Base-by-base conservation (phyloP, 35 echinoderm and acorn worm genomes). In the Strongylocentrotus purpuratus region DNA sequence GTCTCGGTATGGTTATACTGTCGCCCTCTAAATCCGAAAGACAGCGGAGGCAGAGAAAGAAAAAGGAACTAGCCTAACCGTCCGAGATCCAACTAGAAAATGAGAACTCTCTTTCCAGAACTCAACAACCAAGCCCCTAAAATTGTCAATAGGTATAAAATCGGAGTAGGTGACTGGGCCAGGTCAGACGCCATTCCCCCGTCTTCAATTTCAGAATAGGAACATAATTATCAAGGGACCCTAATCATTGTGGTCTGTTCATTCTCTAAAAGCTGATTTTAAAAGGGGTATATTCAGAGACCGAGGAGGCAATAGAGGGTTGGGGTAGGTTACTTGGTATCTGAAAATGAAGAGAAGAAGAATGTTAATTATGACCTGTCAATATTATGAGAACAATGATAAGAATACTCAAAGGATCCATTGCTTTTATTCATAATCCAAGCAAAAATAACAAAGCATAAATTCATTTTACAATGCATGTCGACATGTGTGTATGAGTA, bases 11-110 rank as follows among this genome's bases (percentile, higher is more conserved):
- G 25, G 25, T 78, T 59, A 59, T 14, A 59, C 11, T 78, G 65
- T 31, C 65, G 65, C 65, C 65, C 65, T 78, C 65, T 78, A 78
- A 78, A 78, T 78, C 65, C 65, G 65, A 78, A 78, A 22, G 8
- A 8, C 65, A 0, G 65, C 20, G 65, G 28, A 78, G 65, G 65
- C 65, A n/a, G 65, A 78, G 65, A 78, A 78, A 22, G 18, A n/a
- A 78, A 78, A 25, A 13, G 50, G 20, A 18, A 25, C 20, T n/a
- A 28, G 22, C 65, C 65, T n/a, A 28, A 78, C 65, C 65, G 28
- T 78, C 65, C 65, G n/a, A 78, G 65, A 78, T 78, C 65, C 65
- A 78, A 78, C 65, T 78, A 7, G 65, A 78, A 78, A 78, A 78
- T 78, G 65, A 78, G 65, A 78, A 78, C 22, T 25, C 5, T 28